These are phyloP conservation scores for Ophonus ardosiacus DNA, from an alignment of 2,888 invertebrate species.

Conservation along the genomic window DNA sequence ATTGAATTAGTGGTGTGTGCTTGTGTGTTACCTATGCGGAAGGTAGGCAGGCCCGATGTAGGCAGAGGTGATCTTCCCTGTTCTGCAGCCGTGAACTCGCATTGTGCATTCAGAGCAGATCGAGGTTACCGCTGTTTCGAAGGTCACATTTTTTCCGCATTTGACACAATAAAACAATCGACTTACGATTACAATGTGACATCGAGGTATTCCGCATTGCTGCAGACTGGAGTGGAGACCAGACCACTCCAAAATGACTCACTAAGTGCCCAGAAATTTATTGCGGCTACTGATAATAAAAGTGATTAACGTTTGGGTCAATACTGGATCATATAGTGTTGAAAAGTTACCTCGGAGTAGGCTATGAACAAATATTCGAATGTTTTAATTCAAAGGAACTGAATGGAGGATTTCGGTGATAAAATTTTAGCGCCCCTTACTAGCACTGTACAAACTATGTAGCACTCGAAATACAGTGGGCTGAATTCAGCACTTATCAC, in stretches of 20 bases:
- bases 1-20: neutral
- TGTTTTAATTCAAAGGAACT: too few relatives aligned
- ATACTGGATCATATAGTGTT: too few relatives aligned
- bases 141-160: slow-evolving; percentile 54
- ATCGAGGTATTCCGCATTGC: slow-evolving; percentile 60
- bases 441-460: too few relatives aligned
- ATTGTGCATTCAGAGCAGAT: slow-evolving; percentile 50
- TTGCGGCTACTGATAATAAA: neutral
- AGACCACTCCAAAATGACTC: slow-evolving; percentile 46
- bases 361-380: too few relatives aligned
- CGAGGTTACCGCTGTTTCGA: slow-evolving; percentile 40
- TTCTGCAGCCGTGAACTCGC: slow-evolving; percentile 45
- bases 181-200: slow-evolving; percentile 42
- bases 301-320: neutral
- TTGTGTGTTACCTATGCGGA: slow-evolving; percentile 2
- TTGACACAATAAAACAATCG: slow-evolving; percentile 61
- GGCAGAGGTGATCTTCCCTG: slow-evolving; percentile 11
- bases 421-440: too few relatives aligned
- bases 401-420: too few relatives aligned
- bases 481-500: too few relatives aligned
- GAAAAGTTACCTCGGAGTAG: too few relatives aligned
- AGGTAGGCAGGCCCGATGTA: slow-evolving; percentile 10
- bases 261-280: neutral
- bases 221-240: neutral
- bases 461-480: too few relatives aligned